These are phyloP conservation scores for Riparia riparia DNA, from an alignment of 2,113 vertebrate species.

Conservation along the genomic window DNA sequence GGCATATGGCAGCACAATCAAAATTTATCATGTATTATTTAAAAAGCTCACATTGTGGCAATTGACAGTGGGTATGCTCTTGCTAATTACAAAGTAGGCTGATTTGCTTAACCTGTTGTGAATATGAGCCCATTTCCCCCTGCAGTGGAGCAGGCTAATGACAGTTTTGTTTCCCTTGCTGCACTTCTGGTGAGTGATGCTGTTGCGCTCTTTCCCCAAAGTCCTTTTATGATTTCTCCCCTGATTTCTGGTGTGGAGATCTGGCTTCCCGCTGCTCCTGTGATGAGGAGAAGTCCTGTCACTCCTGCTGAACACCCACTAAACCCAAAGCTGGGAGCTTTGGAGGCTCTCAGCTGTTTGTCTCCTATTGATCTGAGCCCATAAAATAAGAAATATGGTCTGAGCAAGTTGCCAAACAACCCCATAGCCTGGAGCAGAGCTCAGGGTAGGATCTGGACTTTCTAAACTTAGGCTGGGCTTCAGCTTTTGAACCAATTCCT, in stretches of 20 bases:
- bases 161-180: conserved; percentile 1
- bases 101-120: neutral
- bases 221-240: neutral
- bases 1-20: neutral
- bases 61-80: neutral
- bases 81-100: neutral
- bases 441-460: neutral
- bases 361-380: neutral
- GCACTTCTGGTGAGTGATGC: neutral
- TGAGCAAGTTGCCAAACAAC: neutral
- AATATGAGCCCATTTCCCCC: neutral
- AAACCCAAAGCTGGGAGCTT: neutral
- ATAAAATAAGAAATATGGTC: neutral
- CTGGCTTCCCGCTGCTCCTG: neutral
- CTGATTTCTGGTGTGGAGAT: neutral
- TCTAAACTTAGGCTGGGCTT: neutral
- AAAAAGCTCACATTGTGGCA: neutral
- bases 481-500: fast-evolving
- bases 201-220: neutral
- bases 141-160: neutral
- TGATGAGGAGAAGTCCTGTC: neutral
- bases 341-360: neutral
- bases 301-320: neutral
- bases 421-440: neutral
- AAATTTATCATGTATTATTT: neutral